Evolutionary conservation across 2,113 vertebrate genomes (phyloP), one percentile per base, ranked within the genome.

Genomic region (Catharus minimus): DNA sequence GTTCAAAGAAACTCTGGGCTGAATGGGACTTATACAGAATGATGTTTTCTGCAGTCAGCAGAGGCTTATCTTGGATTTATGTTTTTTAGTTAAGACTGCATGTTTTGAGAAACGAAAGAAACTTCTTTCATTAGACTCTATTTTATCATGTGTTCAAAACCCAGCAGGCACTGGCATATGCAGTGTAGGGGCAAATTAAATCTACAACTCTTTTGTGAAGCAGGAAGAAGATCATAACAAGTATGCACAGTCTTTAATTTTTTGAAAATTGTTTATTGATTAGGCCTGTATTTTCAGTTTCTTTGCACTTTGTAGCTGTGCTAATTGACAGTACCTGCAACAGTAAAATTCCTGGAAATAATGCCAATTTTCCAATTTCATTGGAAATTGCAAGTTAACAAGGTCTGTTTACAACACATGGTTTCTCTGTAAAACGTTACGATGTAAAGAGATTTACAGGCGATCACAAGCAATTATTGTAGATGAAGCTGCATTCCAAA

Each of bases 41-140:
- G 7, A 22, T 67, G 41, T 44, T 93, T 94, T 64, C 66, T 90
- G 61, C 49, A 83, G 83, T 52, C 56, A 92, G 61, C 57, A 75
- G 65, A 89, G 49, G 36, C 28, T 94, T 95, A 71, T 44, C 68
- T 72, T 89, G 77, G 69, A 64, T 83, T 76, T 85, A 56, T 9
- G 22, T 33, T 71, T 92, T 92, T 88, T 78, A 86, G 57, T 88
- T 93, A 92, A 90, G 57, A 74, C 27, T 41, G 15, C 10, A 71
- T 38, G 12, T 49, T 94, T 88, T 57, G 41, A 84, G 81, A 83
- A 92, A 83, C 60, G 27, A 88, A 67, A 61, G 67, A 56, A 86
- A 58, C 18, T 58, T 69, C 64, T 78, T 93, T 55, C 64, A 80
- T 73, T 83, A 88, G 33, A 39, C 10, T 58, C 21, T 20, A 4